These are phyloP conservation scores for Platycheirus albimanus DNA, from an alignment of 2,888 invertebrate species.

Conservation along the genomic window DNA sequence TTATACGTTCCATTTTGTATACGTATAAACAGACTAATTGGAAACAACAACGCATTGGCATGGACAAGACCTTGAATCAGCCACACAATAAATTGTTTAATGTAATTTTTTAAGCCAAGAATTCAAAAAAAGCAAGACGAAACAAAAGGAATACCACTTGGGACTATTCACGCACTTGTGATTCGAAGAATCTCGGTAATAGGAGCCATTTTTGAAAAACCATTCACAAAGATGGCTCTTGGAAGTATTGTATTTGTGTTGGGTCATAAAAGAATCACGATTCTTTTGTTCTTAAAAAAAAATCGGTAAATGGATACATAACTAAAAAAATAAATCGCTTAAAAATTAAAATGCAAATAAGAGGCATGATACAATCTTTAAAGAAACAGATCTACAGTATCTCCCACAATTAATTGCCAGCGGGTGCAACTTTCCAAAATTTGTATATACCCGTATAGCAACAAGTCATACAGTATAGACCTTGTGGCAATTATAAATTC, in stretches of 20 bases:
- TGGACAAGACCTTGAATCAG: slow-evolving; percentile 57
- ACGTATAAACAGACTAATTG: slow-evolving; percentile 52
- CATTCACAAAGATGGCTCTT: not conserved
- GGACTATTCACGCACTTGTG: slow-evolving; percentile 52
- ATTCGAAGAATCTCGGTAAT: slow-evolving; percentile 23
- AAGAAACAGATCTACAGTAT: slow-evolving; percentile 35
- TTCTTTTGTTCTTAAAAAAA: slow-evolving; percentile 51
- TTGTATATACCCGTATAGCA: no score
- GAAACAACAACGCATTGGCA: slow-evolving; percentile 36
- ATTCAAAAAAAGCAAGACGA: slow-evolving; percentile 7
- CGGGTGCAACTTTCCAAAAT: slow-evolving; percentile 70
- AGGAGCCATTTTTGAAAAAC: slow-evolving; percentile 11
- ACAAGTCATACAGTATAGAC: slow-evolving; percentile 20
- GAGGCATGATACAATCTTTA: slow-evolving; percentile 53
- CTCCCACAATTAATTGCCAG: slow-evolving; percentile 48
- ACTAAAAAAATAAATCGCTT: slow-evolving; percentile 48
- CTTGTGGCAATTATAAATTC: slow-evolving; percentile 53
- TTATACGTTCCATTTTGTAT: not conserved
- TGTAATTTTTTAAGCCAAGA: slow-evolving; percentile 38
- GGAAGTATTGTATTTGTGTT: not conserved
- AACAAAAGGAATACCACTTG: slow-evolving; percentile 33
- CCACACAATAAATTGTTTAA: slow-evolving; percentile 59
- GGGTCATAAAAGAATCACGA: slow-evolving; percentile 27
- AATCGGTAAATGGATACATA: slow-evolving; percentile 15
- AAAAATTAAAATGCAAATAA: slow-evolving; percentile 66